Base-by-base conservation (phyloP, 1,140 invertebrate species). In the Heliconius melpomene region DNA sequence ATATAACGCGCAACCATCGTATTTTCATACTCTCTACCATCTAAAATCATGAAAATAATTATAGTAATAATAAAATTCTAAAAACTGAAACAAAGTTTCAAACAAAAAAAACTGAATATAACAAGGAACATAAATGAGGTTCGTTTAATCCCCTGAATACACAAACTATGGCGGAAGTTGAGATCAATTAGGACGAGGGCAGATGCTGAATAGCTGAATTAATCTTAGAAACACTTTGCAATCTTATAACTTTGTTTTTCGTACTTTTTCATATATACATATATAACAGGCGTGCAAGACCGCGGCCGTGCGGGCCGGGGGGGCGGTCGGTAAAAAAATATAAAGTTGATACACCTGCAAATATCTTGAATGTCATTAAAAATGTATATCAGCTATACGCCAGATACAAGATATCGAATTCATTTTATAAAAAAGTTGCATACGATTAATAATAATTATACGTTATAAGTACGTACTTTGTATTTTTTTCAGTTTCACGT, bases 161-260 rank as follows among this genome's bases (percentile, higher is more conserved):
- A 60, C 57, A 26, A 60, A 26, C 57, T 66, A 29, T 66, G 13
- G 60, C 60, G 60, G 60, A 66, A 66, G 60, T 66, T 66, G 23
- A 66, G 26, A 66, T 66, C 60, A 66, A 66, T 66, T 29, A 29
- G 60, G 60, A 29, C 23, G 60, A 66, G 60, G 60, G 60, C 8
- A 29, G 60, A 29, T 16, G 23, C 60, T 66, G 60, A 66, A 66
- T 66, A 66, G 60, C 23, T 66, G 26, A 66, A 66, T 66, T 29
- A 29, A 66, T 66, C 13, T 66, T 66, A 66, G 23, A 66, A 66
- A 66, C 60, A 66, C 60, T 66, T 16, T 26, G 23, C 20, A 60
- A 23, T 23, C 26, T 66, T 66, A 26, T 26, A 66, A 66, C 60
- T 66, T 66, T n/a, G 60, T 26, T 13, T 60, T 23, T 26, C 57